These are phyloP conservation scores for Leptinotarsa undecemlineata DNA, from an alignment of 1,140 invertebrate species.

Conservation along the genomic window DNA sequence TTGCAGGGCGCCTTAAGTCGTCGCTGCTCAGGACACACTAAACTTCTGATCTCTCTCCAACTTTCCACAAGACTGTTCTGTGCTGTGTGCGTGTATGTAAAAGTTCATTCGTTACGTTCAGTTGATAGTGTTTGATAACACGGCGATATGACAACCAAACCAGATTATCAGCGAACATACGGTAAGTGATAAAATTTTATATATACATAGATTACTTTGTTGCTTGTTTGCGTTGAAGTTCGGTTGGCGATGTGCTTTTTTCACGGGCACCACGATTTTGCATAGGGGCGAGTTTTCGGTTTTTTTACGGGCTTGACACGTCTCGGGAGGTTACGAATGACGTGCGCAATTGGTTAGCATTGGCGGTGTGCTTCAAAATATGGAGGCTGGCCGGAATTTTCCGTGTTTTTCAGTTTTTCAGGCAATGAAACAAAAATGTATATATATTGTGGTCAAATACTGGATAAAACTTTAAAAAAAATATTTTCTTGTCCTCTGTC, in stretches of 20 bases:
- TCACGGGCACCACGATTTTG: not conserved
- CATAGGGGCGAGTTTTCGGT: not conserved
- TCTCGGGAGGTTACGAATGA: no score
- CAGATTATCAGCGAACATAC: constrained; percentile 55
- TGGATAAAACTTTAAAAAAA: no score
- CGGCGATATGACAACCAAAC: constrained; percentile 52
- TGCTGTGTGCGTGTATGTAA: constrained; percentile 16
- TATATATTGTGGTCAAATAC: no score
- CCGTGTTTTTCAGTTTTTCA: no score
- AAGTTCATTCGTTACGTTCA: constrained; percentile 25
- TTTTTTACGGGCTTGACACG: not conserved
- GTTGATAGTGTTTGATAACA: constrained; percentile 51
- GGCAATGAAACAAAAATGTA: no score
- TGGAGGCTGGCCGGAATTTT: no score
- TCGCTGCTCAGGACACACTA: constrained; percentile 12
- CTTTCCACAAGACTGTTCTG: constrained; percentile 30
- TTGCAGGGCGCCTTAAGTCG: constrained; percentile 25
- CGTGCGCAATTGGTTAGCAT: no score
- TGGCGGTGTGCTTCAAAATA: no score
- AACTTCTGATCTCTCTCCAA: constrained; percentile 31
- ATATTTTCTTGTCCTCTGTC: no score
- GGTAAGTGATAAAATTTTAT: constrained; percentile 56
- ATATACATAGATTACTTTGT: constrained; percentile 52
- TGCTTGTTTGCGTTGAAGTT: constrained; percentile 36
- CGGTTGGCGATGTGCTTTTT: not conserved